phyloP scores from a whole-genome alignment of 2,797 vertebrate genomes.

The Pseudocheirus occidentalis region DNA sequence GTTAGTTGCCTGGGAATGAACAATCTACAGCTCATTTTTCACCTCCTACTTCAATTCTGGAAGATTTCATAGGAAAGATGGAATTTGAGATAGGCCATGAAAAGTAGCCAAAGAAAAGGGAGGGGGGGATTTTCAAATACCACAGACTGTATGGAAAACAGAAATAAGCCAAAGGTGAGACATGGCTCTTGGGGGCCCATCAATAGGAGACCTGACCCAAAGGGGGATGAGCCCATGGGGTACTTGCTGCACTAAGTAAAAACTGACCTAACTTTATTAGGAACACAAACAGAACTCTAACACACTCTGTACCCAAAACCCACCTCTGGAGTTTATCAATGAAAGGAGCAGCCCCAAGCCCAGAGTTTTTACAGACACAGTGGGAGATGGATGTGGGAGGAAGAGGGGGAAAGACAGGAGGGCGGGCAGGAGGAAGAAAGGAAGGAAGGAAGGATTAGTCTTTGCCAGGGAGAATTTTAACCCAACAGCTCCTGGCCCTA shows the following conservation, averaged over 20 bases:
- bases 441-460: neutral
- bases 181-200: neutral
- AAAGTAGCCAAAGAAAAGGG: neutral
- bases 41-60: neutral
- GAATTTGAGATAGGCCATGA: neutral
- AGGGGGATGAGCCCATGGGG: neutral
- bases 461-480: conserved; percentile 40
- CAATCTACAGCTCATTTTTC: neutral
- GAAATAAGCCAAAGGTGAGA: neutral
- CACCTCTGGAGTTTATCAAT: neutral
- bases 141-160: neutral
- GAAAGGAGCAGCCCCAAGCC: neutral
- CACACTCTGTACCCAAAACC: neutral
- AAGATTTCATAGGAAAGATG: neutral
- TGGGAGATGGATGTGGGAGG: neutral
- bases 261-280: neutral
- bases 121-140: neutral
- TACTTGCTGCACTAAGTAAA: neutral
- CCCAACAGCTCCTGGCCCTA: neutral
- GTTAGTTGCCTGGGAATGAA: neutral
- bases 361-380: neutral
- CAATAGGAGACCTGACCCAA: neutral
- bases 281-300: neutral
- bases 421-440: neutral
- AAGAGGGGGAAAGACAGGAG: neutral